These are phyloP conservation scores for Phymastichus coffea DNA, from an alignment of 1,140 invertebrate genomes.

Conservation along the genomic window DNA sequence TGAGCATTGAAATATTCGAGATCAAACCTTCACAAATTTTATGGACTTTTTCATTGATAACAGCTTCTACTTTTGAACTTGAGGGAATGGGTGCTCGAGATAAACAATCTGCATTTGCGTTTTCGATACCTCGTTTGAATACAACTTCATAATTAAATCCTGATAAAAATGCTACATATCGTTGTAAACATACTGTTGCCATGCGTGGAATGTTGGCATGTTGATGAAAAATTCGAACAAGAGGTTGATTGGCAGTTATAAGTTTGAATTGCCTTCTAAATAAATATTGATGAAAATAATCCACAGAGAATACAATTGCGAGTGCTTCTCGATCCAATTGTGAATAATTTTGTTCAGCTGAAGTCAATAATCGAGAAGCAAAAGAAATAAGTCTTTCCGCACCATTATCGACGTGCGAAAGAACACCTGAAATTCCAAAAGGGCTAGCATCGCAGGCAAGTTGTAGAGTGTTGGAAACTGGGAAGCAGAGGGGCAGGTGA, in stretches of 20 bases:
- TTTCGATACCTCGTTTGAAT: slow-evolving; percentile 25
- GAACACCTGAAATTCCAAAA: slow-evolving; percentile 39
- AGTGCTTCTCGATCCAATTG: slow-evolving; percentile 56
- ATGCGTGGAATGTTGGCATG: slow-evolving; percentile 35
- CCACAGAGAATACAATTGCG: slow-evolving; percentile 52
- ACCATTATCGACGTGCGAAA: slow-evolving; percentile 36
- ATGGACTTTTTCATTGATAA: not conserved
- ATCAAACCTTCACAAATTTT: not conserved
- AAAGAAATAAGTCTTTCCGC: slow-evolving; percentile 48
- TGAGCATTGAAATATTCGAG: too few species aligned
- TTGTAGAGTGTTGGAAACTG: too few species aligned
- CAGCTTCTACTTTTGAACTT: too few species aligned
- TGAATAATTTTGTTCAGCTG: slow-evolving; percentile 51
- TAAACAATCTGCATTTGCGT: slow-evolving; percentile 32
- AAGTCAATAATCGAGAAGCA: slow-evolving; percentile 49
- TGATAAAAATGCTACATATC: slow-evolving; percentile 35
- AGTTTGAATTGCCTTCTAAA: slow-evolving; percentile 40
- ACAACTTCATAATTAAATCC: slow-evolving; percentile 33
- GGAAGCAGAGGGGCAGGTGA: too few species aligned
- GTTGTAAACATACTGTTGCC: slow-evolving; percentile 32
- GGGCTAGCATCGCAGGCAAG: slow-evolving; percentile 40
- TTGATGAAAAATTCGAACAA: slow-evolving; percentile 40
- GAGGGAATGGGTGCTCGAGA: slow-evolving; percentile 28
- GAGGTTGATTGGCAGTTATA: slow-evolving; percentile 43
- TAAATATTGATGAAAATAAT: slow-evolving; percentile 50